These are phyloP conservation scores for Paramuricea clavata DNA, from an alignment of 92 coral and sea anemone genomes.

Conservation along the genomic window DNA sequence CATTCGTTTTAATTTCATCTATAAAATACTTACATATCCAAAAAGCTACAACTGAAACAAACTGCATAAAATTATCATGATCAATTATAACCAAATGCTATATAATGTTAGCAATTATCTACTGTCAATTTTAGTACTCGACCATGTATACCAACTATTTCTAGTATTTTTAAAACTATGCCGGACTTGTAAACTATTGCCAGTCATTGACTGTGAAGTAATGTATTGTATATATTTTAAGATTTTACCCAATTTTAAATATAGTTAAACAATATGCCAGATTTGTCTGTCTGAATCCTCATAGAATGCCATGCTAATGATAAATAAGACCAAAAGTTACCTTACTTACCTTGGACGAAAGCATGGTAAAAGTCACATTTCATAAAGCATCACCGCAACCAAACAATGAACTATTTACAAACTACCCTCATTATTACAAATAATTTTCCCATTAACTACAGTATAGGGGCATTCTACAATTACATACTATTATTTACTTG, in stretches of 20 bases:
- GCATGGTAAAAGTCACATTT: neutral
- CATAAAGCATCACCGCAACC: neutral
- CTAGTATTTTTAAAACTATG: neutral
- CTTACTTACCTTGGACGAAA: neutral
- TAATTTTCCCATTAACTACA: neutral
- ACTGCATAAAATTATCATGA: neutral
- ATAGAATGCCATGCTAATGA: neutral
- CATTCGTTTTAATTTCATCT: too few relatives aligned
- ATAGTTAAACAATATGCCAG: neutral
- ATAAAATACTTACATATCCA: neutral
- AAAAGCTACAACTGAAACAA: neutral
- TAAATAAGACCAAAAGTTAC: neutral
- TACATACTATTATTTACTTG: neutral
- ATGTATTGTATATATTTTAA: too few relatives aligned
- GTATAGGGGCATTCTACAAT: neutral
- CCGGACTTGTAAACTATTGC: too few relatives aligned
- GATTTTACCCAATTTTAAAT: too few relatives aligned
- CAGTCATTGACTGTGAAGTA: too few relatives aligned
- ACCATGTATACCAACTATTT: neutral
- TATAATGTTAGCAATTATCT: too few relatives aligned
- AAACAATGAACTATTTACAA: constrained; percentile 9
- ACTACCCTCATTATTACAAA: constrained; percentile 6
- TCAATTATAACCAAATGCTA: neutral
- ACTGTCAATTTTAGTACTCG: too few relatives aligned
- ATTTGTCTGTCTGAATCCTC: constrained; percentile 1